phyloP scores from a whole-genome alignment of 2,888 invertebrate species.

The Synergus laeviventris region DNA sequence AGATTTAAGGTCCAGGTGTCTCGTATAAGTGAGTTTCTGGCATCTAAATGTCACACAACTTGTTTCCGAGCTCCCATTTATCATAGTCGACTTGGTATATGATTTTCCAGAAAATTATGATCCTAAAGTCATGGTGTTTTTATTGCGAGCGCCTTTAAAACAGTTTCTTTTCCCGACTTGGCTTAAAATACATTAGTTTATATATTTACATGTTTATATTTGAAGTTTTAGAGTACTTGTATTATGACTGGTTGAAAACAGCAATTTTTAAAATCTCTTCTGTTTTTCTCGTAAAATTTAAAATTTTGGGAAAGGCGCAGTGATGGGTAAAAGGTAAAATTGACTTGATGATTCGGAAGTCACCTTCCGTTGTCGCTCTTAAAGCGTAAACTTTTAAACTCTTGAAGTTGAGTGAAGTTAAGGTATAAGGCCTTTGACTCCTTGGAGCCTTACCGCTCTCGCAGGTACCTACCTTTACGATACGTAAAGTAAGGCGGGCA shows the following conservation, averaged over 20 bases:
- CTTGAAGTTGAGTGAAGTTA: neutral
- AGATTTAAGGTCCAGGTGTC: neutral
- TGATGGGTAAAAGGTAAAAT: too few species aligned
- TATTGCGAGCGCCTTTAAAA: neutral
- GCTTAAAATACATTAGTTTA: too few species aligned
- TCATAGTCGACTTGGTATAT: neutral
- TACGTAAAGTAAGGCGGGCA: conserved; percentile 76
- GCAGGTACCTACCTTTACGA: conserved; percentile 56
- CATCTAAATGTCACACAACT: neutral
- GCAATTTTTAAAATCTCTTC: too few species aligned
- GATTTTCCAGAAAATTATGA: neutral
- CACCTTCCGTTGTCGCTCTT: too few species aligned
- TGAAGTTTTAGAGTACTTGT: too few species aligned
- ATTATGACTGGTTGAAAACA: too few species aligned
- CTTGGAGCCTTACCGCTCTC: conserved; percentile 52
- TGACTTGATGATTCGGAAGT: too few species aligned
- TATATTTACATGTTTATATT: too few species aligned
- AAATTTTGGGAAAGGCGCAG: too few species aligned
- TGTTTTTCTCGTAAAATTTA: too few species aligned
- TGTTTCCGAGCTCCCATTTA: neutral
- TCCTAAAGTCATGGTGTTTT: neutral
- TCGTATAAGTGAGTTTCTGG: neutral
- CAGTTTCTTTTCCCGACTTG: too few species aligned
- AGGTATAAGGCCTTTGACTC: conserved; percentile 55
- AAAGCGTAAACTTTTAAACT: too few species aligned